phyloP scores from a whole-genome alignment of 2,113 vertebrate species.

The Anthoscopus minutus region DNA sequence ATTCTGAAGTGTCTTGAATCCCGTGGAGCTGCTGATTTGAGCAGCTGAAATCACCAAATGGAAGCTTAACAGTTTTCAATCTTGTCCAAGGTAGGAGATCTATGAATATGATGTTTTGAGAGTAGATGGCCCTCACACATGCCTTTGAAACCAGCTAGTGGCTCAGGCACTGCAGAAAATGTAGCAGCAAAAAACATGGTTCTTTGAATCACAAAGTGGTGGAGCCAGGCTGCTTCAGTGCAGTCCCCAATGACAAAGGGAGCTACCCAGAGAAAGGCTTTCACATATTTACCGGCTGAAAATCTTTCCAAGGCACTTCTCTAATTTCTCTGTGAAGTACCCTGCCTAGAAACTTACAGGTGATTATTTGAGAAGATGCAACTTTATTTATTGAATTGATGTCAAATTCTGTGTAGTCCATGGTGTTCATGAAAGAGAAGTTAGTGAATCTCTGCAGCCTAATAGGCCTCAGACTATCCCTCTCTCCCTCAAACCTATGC shows the following conservation, averaged over 20 bases:
- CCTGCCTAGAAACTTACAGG: neutral
- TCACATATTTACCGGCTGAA: neutral
- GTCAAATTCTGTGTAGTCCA: neutral
- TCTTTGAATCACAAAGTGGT: neutral
- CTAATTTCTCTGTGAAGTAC: neutral
- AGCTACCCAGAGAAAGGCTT: neutral
- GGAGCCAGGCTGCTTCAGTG: neutral
- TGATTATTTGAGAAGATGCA: neutral
- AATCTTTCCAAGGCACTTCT: neutral
- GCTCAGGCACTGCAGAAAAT: neutral
- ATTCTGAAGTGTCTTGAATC: neutral
- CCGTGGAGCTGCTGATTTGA: neutral
- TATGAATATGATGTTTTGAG: neutral
- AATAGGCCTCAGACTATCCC: neutral
- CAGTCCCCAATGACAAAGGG: neutral
- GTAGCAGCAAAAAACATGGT: neutral
- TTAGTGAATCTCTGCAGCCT: neutral
- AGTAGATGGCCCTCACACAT: neutral
- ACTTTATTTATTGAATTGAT: neutral
- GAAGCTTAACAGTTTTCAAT: neutral
- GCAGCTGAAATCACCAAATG: neutral
- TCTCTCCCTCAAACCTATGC: neutral
- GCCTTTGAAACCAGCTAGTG: neutral
- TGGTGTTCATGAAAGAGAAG: neutral
- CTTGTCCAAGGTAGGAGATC: neutral